Evolutionary conservation across 2,113 vertebrate species (phyloP).

Genomic region (Mormyrus iriodes): DNA sequence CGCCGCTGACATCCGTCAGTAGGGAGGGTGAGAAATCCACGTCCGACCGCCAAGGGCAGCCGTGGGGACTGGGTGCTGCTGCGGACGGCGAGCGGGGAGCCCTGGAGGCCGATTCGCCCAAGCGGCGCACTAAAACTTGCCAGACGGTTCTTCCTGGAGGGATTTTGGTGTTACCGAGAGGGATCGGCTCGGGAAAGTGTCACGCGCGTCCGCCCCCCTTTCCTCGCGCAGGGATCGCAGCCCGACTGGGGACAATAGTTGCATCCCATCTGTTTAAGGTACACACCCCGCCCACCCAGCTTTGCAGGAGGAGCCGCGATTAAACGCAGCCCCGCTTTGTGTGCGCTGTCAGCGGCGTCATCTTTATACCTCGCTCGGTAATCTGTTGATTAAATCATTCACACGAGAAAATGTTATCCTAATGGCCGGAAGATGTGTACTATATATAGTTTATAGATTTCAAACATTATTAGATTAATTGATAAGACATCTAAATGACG

Average conservation of each 20-base stretch:
- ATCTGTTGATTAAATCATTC: not conserved
- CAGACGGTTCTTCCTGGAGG: not conserved
- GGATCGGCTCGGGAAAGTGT: constrained; percentile 4
- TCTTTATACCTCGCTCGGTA: not conserved
- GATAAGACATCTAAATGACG: not conserved
- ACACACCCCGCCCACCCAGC: constrained; percentile 50
- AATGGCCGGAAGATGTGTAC: not conserved
- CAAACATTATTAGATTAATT: not conserved
- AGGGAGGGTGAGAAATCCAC: not conserved
- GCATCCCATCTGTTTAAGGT: constrained; percentile 60
- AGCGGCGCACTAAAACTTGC: not conserved
- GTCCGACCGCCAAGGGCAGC: not conserved
- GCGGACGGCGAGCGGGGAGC: not conserved
- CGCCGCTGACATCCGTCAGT: constrained; percentile 5
- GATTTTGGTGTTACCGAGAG: not conserved
- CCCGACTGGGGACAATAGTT: constrained; percentile 53
- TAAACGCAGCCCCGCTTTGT: constrained; percentile 29
- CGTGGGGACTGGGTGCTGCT: not conserved
- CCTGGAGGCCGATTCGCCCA: not conserved
- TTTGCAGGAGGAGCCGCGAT: constrained; percentile 54
- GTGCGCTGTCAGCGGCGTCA: not conserved
- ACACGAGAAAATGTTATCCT: not conserved
- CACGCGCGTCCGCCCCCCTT: not conserved
- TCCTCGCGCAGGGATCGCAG: constrained; percentile 38
- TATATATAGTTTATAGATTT: not conserved